Evolutionary conservation across 2,113 vertebrate species (phyloP), one percentile per base, ranked within the genome.

Genomic region (Austrofundulus limnaeus): DNA sequence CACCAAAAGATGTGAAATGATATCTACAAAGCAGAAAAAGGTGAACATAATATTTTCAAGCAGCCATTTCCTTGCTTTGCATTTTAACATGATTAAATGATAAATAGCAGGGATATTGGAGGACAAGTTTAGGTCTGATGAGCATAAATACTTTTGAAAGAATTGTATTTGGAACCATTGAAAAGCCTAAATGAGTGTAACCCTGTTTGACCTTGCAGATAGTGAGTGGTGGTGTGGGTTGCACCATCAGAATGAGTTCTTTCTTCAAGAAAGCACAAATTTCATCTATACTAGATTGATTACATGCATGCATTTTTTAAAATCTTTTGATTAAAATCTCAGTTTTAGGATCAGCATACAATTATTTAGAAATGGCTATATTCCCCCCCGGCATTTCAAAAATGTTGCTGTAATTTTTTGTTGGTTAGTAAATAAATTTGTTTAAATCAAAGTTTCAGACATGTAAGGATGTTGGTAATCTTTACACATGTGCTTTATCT

Each of bases 401-500:
- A 28, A 7, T n/a, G n/a, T n/a, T n/a, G n/a, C n/a, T n/a, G n/a
- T n/a, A n/a, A n/a, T 3, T 28, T 28, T 20, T n/a, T 46, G 7
- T 46, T 46, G n/a, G 8, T 17, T 46, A 19, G 3, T 46, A 17
- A n/a, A 19, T 20, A 57, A n/a, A n/a, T n/a, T n/a, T n/a, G 13
- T 38, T 9, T 61, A 43, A 65, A 57, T 61, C 6, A 45, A 55
- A 45, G 20, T 41, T 56, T 16, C 42, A 55, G n/a, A 13, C 4
- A 14, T 31, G 28, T 48, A 38, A 38, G 17, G 41, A 62, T 66
- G 48, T 72, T 50, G 2, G 62, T 85, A 25, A 84, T 69, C 28
- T 77, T 2, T 4, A 11, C 28, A n/a, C 15, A 16, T 72, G 14
- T 64, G 24, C 11, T 31, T 61, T 77, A 51, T 68, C 34, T 66